These are phyloP conservation scores for Pseudoips prasinana DNA, from an alignment of 2,888 invertebrate genomes.

Conservation along the genomic window DNA sequence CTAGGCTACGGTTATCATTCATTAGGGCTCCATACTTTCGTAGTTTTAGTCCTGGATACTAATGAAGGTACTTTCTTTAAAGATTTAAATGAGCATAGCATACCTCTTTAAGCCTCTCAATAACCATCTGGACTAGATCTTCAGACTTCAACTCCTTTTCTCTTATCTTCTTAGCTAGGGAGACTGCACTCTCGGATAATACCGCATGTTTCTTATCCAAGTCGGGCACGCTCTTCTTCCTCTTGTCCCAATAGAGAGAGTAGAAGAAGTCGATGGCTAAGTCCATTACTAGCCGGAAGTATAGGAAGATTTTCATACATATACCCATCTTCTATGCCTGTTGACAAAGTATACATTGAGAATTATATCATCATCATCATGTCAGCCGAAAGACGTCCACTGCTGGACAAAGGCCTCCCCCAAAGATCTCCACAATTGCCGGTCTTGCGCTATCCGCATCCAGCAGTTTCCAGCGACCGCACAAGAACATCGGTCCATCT, in stretches of 20 bases:
- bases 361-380: too few relatives aligned
- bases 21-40: too few relatives aligned
- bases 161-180: slow-evolving; percentile 86
- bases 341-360: neutral
- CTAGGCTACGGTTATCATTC: too few relatives aligned
- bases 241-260: slow-evolving; percentile 65
- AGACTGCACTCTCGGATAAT: slow-evolving; percentile 83
- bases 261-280: slow-evolving; percentile 63
- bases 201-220: slow-evolving; percentile 57
- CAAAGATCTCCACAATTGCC: too few relatives aligned
- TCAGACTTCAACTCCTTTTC: slow-evolving; percentile 84
- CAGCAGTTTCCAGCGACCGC: too few relatives aligned
- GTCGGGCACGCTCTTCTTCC: slow-evolving; percentile 53
- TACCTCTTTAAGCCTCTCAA: slow-evolving; percentile 88
- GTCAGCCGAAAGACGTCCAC: too few relatives aligned
- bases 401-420: too few relatives aligned
- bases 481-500: too few relatives aligned
- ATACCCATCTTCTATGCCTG: slow-evolving; percentile 36
- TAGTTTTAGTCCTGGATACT: too few relatives aligned
- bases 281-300: slow-evolving; percentile 53
- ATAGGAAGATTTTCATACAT: slow-evolving; percentile 41
- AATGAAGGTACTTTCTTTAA: too few relatives aligned
- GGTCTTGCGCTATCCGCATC: too few relatives aligned
- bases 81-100: too few relatives aligned
- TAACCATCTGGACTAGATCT: slow-evolving; percentile 87